These are phyloP conservation scores for Sebastes taczanowskii DNA, from an alignment of 2,797 vertebrate genomes.

Conservation along the genomic window DNA sequence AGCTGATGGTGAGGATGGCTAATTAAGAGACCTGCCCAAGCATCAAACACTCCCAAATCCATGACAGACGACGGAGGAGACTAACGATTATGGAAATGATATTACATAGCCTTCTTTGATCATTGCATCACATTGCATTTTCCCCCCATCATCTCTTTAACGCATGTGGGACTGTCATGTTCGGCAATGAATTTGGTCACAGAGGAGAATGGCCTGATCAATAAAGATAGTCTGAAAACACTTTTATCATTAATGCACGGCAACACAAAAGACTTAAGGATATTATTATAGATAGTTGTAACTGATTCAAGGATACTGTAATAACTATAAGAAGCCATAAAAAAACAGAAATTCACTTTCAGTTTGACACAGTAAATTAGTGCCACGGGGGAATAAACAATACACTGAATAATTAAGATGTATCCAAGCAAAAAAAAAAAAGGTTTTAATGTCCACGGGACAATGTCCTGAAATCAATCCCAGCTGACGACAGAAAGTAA, in stretches of 20 bases:
- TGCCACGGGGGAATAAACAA: constrained; percentile 70
- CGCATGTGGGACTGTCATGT: constrained; percentile 75
- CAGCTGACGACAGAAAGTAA: constrained; percentile 63
- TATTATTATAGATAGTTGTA: constrained; percentile 74
- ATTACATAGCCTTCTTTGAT: constrained; percentile 84
- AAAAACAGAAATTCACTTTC: constrained; percentile 51
- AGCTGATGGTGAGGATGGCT: constrained; percentile 77
- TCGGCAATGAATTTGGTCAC: constrained; percentile 75
- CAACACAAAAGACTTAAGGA: constrained; percentile 74
- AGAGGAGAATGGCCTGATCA: constrained; percentile 78
- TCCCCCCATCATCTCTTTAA: constrained; percentile 70
- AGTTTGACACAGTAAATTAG: constrained; percentile 67
- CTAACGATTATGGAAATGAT: constrained; percentile 84
- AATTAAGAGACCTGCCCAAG: constrained; percentile 84
- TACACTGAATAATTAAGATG: constrained; percentile 72
- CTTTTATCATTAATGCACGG: constrained; percentile 71
- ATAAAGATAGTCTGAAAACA: constrained; percentile 76
- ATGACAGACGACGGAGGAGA: constrained; percentile 77
- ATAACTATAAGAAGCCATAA: constrained; percentile 56
- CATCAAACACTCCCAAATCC: constrained; percentile 80
- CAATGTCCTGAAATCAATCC: constrained; percentile 73
- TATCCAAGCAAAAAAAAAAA: constrained; percentile 52
- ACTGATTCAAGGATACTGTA: constrained; percentile 66
- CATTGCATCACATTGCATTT: constrained; percentile 86
- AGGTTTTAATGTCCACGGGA: constrained; percentile 73